Percentiles rank a stretch among this genome's conserved stretches.
Conservation (phyloP, 2,797 vertebrate genomes). For the Spheniscus humboldti region DNA sequence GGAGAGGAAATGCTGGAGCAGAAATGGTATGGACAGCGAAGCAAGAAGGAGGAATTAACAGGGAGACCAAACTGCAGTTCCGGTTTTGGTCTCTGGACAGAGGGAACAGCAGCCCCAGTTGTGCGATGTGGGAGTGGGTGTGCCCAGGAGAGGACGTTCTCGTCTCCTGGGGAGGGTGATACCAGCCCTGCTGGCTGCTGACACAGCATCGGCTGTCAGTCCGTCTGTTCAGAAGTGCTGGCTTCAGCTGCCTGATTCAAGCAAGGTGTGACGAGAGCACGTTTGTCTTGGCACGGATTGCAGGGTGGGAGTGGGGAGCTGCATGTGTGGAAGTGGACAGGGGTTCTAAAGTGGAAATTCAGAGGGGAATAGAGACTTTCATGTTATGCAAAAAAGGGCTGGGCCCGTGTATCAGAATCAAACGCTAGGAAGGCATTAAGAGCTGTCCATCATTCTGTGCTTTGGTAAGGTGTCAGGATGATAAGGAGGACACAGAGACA, state of each 20-base stretch:
- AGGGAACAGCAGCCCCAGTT: background rate
- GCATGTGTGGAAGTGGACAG: background rate
- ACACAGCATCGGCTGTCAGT: background rate
- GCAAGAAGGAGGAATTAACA: background rate
- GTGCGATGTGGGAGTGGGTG: background rate
- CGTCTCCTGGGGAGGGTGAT: background rate
- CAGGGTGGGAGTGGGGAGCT: background rate
- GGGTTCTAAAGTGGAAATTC: background rate
- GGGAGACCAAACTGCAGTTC: background rate
- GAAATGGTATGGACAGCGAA: background rate
- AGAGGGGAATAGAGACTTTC: background rate
- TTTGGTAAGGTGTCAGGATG: slow-evolving; percentile 51
- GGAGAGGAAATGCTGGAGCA: background rate
- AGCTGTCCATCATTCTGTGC: slow-evolving; percentile 38
- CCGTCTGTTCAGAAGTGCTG: background rate
- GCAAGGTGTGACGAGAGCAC: background rate
- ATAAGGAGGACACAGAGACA: slow-evolving; percentile 58
- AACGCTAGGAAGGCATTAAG: slow-evolving; percentile 59
- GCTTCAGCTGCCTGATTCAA: background rate
- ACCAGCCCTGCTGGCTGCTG: background rate
- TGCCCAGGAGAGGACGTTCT: slow-evolving; percentile 39
- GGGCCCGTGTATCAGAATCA: background rate
- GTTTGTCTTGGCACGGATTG: background rate
- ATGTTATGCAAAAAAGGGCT: background rate
- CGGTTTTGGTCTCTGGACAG: background rate